Base-by-base conservation (phyloP, 2,888 invertebrate species). In the Diarsia brunnea region DNA sequence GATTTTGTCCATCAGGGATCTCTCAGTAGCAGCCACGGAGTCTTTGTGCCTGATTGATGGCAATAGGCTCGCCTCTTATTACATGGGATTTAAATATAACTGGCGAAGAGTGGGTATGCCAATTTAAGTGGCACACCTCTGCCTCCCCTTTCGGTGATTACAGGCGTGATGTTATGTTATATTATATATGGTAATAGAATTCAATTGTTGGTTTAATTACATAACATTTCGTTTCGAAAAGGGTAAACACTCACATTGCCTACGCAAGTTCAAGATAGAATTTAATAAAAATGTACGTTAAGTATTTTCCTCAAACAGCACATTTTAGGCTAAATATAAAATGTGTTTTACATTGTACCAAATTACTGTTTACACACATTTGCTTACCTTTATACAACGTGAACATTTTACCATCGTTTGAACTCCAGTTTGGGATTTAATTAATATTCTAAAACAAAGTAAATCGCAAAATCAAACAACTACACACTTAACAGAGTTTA, bases 401-500 rank as follows among this genome's bases (percentile, higher is more conserved):
- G 38, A 60, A 75, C 58, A 38, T 69, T 55, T 60, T 72, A 49
- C 77, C 43, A 53, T 58, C 47, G 67, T 75, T 79, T 75, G 38
- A 70, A 51, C 31, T 60, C 58, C 51, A 27, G 27, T 24, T 53
- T 47, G 19, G 75, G 71, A 68, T 82, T 63, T 69, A 65, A 81
- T 65, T 72, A 27, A 69, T 58, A 68, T 49, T 67, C 47, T 12
- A 49, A 70, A 68, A 78, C 16, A 78, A 81, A 64, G 14, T 67
- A n/a, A 27, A 70, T 53, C 14, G n/a, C 24, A 65, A 86, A 85
- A 84, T 81, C 69, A 90, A 88, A 83, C 82, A 84, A 82, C 64
- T 19, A 55, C 60, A 73, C 64, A 82, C 79, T 86, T 85, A 83
- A 88, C 85, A 89, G 88, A 88, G 60, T 92, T 92, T 91, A 90